Evolutionary conservation across 2,113 vertebrate genomes (phyloP), one percentile per base, ranked within the genome.

Genomic region (Athene cunicularia): DNA sequence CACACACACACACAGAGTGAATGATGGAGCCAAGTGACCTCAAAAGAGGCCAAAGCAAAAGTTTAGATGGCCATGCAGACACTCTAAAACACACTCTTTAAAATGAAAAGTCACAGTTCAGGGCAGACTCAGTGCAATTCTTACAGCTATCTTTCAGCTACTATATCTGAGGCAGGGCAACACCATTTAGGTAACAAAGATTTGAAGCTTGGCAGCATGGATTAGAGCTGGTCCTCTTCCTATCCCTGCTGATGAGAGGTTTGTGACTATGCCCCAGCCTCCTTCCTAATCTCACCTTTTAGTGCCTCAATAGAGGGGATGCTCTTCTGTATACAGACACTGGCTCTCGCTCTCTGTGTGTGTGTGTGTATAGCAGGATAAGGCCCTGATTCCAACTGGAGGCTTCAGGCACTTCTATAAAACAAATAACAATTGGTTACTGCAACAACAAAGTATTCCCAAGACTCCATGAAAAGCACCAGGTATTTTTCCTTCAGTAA

Each of bases 1-100:
- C 33, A 45, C 24, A 21, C 39, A 43, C 5, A 9, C 0, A 0
- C 39, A 43, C 2, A 33, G 58, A 35, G 58, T 19, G 15, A 73
- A 70, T 23, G 21, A 19, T 67, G 43, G 73, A 79, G 37, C 21
- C 66, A 85, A 45, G 59, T 15, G 17, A 88, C n/a, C 56, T 9
- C 27, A 16, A 63, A 87, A 19, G 1, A n/a, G 70, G 21, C n/a
- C 77, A 58, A 37, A 64, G 47, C 9, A 74, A 60, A 79, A 62
- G 9, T 21, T 1, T 50, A 35, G 21, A 14, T 10, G 16, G 37
- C 28, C 63, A 33, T 33, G 77, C 1, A 58, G 32, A 53, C 43
- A n/a, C 28, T 27, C 24, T 33, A 33, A 52, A 79, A 70, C 22
- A 90, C 14, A 3, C 12, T 33, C 41, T 55, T 37, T 49, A 21